These are phyloP conservation scores for Metaphire vulgaris DNA, from an alignment of 1,140 invertebrate species.

Conservation along the genomic window DNA sequence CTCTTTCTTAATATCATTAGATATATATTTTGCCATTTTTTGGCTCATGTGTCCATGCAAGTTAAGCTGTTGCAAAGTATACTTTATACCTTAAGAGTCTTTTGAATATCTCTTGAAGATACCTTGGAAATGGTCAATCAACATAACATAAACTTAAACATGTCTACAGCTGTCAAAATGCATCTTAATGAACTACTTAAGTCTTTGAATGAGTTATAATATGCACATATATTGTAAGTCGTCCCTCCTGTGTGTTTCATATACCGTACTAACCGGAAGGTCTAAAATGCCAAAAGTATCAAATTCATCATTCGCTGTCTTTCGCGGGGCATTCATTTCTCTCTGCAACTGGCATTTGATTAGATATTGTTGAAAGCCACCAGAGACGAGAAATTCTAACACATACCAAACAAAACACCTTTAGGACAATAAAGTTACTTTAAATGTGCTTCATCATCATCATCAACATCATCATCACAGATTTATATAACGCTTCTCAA, in stretches of 20 bases:
- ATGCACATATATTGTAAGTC: too few species aligned
- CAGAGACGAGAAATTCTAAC: background rate
- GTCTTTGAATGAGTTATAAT: background rate
- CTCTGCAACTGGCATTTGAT: background rate
- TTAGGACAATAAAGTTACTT: background rate
- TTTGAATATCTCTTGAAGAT: background rate
- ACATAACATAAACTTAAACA: background rate
- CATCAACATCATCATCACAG: too few species aligned
- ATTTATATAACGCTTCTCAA: background rate
- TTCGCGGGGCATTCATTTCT: background rate
- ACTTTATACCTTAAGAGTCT: background rate
- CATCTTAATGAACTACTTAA: background rate
- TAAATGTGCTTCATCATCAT: background rate
- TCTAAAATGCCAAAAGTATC: background rate
- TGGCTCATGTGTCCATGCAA: too few species aligned
- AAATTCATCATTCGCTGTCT: background rate
- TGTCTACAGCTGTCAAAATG: background rate
- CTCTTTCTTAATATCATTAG: too few species aligned
- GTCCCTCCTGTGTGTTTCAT: too few species aligned
- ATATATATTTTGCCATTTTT: too few species aligned
- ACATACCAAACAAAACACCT: background rate
- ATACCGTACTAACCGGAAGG: background rate
- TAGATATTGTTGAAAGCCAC: background rate
- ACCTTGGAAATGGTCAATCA: background rate
- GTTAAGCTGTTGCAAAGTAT: too few species aligned